phyloP scores from a whole-genome alignment of 2,797 vertebrate species.

The Enteromius fasciolatus region DNA sequence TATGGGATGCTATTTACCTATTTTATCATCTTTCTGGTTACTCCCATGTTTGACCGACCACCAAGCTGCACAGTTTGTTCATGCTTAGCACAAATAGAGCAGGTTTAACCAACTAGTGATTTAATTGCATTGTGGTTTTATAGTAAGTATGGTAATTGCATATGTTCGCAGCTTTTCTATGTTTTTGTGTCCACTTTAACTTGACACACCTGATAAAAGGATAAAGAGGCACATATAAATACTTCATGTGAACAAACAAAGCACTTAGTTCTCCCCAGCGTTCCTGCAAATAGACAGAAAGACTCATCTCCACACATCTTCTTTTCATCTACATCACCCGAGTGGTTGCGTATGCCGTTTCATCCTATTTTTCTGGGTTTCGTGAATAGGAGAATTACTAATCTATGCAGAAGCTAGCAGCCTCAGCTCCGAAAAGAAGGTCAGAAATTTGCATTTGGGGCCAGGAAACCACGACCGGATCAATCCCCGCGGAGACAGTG shows the following conservation, averaged over 20 bases:
- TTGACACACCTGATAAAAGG: constrained; percentile 17
- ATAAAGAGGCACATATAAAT: constrained; percentile 31
- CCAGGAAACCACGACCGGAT: constrained; percentile 58
- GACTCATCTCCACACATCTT: constrained; percentile 23
- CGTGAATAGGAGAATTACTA: constrained; percentile 19
- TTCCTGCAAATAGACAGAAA: constrained; percentile 5
- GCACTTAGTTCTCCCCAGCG: constrained; percentile 2
- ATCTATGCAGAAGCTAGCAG: constrained; percentile 42
- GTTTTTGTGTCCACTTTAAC: constrained; percentile 11
- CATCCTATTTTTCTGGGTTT: constrained; percentile 45
- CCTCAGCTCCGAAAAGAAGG: constrained; percentile 72
- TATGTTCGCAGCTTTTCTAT: not conserved
- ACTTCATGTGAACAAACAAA: constrained; percentile 35
- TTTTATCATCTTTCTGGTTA: not conserved
- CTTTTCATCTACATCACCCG: constrained; percentile 17
- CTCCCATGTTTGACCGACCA: not conserved
- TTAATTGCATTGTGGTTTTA: not conserved
- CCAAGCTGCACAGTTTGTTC: not conserved
- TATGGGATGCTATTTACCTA: not conserved
- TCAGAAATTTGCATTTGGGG: constrained; percentile 77
- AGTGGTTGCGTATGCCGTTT: constrained; percentile 49
- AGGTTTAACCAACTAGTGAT: not conserved
- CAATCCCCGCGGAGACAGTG: constrained; percentile 27
- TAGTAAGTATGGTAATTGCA: not conserved
- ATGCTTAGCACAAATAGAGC: not conserved